These are phyloP conservation scores for Caenorhabditis afra DNA, from an alignment of 2,888 invertebrate genomes.

Conservation along the genomic window DNA sequence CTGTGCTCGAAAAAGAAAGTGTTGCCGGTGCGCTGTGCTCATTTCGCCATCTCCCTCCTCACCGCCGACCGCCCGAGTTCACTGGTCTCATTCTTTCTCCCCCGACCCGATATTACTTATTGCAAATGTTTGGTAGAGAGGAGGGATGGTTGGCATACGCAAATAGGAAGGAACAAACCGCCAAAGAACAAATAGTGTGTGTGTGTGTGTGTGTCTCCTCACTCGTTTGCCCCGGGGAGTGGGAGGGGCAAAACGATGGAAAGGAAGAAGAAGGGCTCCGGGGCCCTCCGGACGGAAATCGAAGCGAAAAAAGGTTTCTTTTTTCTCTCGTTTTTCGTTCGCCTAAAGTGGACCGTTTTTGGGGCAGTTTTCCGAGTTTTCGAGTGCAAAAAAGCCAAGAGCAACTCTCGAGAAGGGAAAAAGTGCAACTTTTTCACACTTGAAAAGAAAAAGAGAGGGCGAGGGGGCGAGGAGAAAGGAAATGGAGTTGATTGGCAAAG, in stretches of 20 bases:
- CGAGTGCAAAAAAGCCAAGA: too few species aligned
- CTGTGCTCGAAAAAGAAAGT: background rate
- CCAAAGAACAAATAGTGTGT: conserved; percentile 59
- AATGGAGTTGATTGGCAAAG: conserved; percentile 18
- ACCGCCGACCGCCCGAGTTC: conserved; percentile 5
- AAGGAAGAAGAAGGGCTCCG: conserved; percentile 11
- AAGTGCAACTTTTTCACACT: background rate
- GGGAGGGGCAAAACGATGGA: conserved; percentile 10
- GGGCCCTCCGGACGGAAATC: conserved; percentile 18
- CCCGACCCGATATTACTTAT: conserved; percentile 41
- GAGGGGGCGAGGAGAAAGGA: background rate
- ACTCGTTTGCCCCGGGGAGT: conserved; percentile 53
- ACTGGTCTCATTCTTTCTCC: conserved; percentile 15
- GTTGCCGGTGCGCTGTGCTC: too few species aligned
- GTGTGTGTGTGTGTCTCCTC: conserved; percentile 46
- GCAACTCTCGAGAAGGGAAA: background rate
- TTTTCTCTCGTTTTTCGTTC: too few species aligned
- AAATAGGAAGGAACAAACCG: conserved; percentile 60
- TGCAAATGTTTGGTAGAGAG: conserved; percentile 47
- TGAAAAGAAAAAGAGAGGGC: too few species aligned
- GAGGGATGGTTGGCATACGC: conserved; percentile 50
- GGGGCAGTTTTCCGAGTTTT: too few species aligned
- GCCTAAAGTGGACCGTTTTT: too few species aligned
- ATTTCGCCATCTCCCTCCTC: background rate
- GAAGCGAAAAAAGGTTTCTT: background rate